Evolutionary conservation across 2,113 vertebrate genomes (phyloP), one percentile per base, ranked within the genome.

Genomic region (Onychostoma macrolepis): DNA sequence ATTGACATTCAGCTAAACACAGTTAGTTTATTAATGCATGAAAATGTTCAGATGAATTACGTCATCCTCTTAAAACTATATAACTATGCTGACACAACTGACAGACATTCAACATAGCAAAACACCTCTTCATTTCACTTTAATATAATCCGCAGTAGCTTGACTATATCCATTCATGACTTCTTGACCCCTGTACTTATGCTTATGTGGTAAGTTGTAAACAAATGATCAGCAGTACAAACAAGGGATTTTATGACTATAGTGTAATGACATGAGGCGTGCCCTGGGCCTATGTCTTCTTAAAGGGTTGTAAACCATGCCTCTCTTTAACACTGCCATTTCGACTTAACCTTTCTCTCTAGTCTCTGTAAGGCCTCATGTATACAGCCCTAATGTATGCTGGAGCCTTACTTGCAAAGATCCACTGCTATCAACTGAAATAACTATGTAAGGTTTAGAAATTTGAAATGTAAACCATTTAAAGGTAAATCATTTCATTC

Each of bases 241-340:
- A 93, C 91, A 91, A 92, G 87, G 84, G 74, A 69, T 92, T 93
- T 92, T 89, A 90, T 91, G 65, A 83, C 83, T 77, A 63, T 6
- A 83, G 83, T 87, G 85, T 72, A 88, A 89, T 93, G 91, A 88
- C 90, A 90, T 91, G 89, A 85, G 86, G 88, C 82, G 0, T 88
- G 83, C 88, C 89, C 84, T 82, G 85, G 86, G 48, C 48, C 81
- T 87, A 80, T 11, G 76, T 88, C 90, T 93, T 92, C 92, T 92
- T 92, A 93, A 91, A 86, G 89, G 90, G 89, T 93, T 91, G 91
- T 77, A 90, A 92, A 90, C 15, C 91, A 91, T 43, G 78, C 4
- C 19, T 75, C 38, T n/a, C 89, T 89, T 93, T 91, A 92, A 89
- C 93, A 89, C 75, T 86, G 91, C 93, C 90, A 88, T 38, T 84